Evolutionary conservation across 2,797 vertebrate genomes (phyloP).

Genomic region (Sebastes reedi): DNA sequence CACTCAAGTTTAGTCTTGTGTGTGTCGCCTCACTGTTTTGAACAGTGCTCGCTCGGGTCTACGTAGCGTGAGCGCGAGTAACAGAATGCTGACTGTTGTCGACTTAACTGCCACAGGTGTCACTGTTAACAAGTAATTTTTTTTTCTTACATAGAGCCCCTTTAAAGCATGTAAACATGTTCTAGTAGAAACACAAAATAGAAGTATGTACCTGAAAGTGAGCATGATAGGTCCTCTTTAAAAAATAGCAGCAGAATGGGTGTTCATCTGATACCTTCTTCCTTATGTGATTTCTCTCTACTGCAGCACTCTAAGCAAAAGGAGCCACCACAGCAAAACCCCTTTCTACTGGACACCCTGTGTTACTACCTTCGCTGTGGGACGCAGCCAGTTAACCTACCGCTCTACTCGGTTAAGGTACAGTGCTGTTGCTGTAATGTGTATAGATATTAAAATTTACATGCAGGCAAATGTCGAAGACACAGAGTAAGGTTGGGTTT

Average conservation of each 20-base stretch:
- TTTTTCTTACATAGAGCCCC: too few species aligned
- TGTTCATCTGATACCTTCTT: background rate
- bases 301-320: constrained; percentile 73
- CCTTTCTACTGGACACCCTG: constrained; percentile 87
- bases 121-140: too few species aligned
- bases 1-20: too few species aligned
- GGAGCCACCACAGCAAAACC: constrained; percentile 70
- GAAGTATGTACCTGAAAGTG: too few species aligned
- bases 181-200: too few species aligned
- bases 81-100: too few species aligned
- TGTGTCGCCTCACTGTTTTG: too few species aligned
- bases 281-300: background rate
- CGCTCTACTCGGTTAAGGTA: constrained; percentile 87
- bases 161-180: too few species aligned
- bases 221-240: background rate
- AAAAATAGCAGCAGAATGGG: background rate
- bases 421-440: background rate
- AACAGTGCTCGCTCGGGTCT: too few species aligned
- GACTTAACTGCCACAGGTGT: too few species aligned
- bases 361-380: constrained; percentile 89
- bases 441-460: background rate
- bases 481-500: background rate
- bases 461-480: background rate
- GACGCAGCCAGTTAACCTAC: constrained; percentile 84
- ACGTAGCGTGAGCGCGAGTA: too few species aligned